Base-by-base conservation (phyloP, 2,888 invertebrate species). In the Euzetes globulus region DNA sequence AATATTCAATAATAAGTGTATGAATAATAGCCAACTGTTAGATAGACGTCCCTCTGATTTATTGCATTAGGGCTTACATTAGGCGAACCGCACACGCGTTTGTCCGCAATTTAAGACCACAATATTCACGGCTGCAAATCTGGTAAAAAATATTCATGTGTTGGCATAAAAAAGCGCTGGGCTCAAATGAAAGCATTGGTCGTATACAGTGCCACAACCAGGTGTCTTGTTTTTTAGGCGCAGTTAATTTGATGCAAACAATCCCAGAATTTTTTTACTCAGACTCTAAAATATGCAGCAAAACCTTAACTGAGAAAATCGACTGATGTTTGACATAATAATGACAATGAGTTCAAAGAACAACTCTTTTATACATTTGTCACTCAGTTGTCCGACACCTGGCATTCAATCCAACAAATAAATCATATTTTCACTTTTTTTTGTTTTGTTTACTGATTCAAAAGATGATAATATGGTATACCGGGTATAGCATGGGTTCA, bases 331-430 rank as follows among this genome's bases (percentile, higher is more conserved):
- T 58, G 22, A 58, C 27, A 58, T 25, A 25, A 25, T 19, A 58
- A 58, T 17, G 19, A 58, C 58, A 15, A 27, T 58, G 27, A 58
- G 58, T 27, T 58, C 58, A 27, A 50, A 50, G 50, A 50, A 29
- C 58, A 63, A 63, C 63, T 63, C 63, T 63, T 63, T 63, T 33
- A 19, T 25, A 29, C 25, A 63, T 63, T 63, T 63, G 63, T 63
- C 33, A 63, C 25, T 13, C 63, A 3, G 13, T 29, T 22, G 27
- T 17, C 29, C 19, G 33, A 33, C 63, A 63, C 63, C 63, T 63
- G 63, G 63, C 19, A 29, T 63, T 63, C 11, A 63, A 63, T 63
- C 33, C 6, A 50, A n/a, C n/a, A 19, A 19, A 50, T 50, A 50
- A 50, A 50, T 19, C 50, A 50, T 19, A 6, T 50, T 9, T 50